phyloP scores from a whole-genome alignment of 1,140 invertebrate genomes.

The Coptotermes formosanus region DNA sequence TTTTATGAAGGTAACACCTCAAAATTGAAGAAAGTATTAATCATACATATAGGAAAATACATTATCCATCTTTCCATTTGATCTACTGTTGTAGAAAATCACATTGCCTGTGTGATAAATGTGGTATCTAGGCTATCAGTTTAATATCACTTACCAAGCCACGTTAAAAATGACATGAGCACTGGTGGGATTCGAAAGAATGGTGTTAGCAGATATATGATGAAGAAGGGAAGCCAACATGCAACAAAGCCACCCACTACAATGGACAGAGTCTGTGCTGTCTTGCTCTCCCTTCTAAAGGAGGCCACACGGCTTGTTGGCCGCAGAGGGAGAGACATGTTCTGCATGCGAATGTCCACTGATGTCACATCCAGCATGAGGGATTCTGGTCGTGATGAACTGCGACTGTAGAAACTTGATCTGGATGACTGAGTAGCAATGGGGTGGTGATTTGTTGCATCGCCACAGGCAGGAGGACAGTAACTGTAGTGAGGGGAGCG shows the following conservation, averaged over 20 bases:
- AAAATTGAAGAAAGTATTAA: too few relatives aligned
- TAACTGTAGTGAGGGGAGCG: constrained; percentile 17
- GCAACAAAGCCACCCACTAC: constrained; percentile 90
- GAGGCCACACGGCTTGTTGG: constrained; percentile 58
- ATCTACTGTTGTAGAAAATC: too few relatives aligned
- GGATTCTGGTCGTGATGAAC: constrained; percentile 37
- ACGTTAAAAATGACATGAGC: constrained; percentile 74
- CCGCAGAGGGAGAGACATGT: constrained; percentile 34
- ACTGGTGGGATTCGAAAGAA: constrained; percentile 59
- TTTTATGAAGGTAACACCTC: too few relatives aligned
- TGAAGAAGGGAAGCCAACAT: constrained; percentile 89
- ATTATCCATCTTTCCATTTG: too few relatives aligned
- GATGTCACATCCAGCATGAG: constrained; percentile 42
- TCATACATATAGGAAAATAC: too few relatives aligned
- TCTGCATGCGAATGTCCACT: constrained; percentile 38
- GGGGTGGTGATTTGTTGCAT: neutral
- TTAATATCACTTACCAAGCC: constrained; percentile 63
- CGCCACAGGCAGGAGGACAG: neutral
- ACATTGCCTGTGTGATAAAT: too few relatives aligned
- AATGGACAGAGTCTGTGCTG: constrained; percentile 85
- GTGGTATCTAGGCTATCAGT: too few relatives aligned
- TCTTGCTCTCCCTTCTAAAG: constrained; percentile 74
- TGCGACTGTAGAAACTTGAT: constrained; percentile 31
- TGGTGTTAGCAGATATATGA: constrained; percentile 78
- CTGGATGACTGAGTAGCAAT: neutral